Percentiles rank a stretch among this genome's conserved stretches.
Conservation (phyloP, 2,888 invertebrate species). For the Mythimna lalbum region DNA sequence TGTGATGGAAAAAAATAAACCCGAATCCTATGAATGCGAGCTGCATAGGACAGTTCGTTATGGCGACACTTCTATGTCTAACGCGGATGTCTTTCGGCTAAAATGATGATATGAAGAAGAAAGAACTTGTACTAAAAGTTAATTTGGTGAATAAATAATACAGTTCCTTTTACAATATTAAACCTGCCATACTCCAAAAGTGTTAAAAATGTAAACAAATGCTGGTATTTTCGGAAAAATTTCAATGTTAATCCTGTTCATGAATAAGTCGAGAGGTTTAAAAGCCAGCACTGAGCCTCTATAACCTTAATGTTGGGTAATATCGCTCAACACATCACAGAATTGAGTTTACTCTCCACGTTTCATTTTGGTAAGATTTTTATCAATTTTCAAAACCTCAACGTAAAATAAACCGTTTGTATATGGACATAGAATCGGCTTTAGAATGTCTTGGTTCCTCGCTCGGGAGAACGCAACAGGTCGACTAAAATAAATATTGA, state of each 20-base stretch:
- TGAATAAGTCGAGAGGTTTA: constrained; percentile 60
- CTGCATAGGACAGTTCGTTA: no score
- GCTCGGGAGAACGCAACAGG: constrained; percentile 67
- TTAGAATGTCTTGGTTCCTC: constrained; percentile 34
- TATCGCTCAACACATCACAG: constrained; percentile 74
- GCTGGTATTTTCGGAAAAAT: constrained; percentile 13
- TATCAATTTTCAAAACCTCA: constrained; percentile 27
- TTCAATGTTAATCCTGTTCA: constrained; percentile 32
- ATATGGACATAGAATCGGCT: constrained; percentile 17
- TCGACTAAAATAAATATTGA: constrained; percentile 66
- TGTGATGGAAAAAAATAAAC: no score
- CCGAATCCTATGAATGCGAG: no score
- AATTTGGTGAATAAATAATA: background rate
- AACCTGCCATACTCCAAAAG: background rate
- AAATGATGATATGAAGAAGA: no score
- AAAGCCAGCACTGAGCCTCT: constrained; percentile 57
- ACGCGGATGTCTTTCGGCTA: no score
- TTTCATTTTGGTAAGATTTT: constrained; percentile 69
- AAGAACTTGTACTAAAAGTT: no score
- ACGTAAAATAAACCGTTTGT: constrained; percentile 46
- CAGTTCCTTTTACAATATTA: background rate
- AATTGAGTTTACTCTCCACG: constrained; percentile 76
- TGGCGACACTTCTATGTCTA: no score
- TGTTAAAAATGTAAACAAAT: constrained; percentile 5
- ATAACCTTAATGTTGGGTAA: constrained; percentile 65